Evolutionary conservation across 2,888 invertebrate genomes (phyloP).

Genomic region (Blera fallax): DNA sequence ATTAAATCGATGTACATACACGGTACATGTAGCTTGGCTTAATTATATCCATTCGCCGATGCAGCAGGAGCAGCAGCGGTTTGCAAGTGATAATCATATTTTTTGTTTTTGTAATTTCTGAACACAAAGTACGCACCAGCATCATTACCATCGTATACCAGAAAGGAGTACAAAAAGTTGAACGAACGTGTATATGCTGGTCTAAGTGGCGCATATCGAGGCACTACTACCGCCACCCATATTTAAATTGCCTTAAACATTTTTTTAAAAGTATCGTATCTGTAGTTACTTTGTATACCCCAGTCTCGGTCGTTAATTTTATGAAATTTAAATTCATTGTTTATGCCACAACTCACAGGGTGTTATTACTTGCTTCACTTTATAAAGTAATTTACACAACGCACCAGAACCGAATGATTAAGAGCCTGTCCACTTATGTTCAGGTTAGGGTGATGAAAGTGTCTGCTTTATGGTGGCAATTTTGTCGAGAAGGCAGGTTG

Average conservation of each 20-base stretch:
- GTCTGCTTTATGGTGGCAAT: conserved; percentile 40
- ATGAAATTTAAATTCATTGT: conserved; percentile 69
- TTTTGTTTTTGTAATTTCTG: conserved; percentile 41
- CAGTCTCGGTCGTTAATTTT: conserved; percentile 66
- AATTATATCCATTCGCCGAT: conserved; percentile 43
- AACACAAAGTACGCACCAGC: conserved; percentile 31
- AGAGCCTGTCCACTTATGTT: conserved; percentile 22
- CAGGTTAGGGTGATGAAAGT: conserved; percentile 42
- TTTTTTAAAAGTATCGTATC: conserved; percentile 11
- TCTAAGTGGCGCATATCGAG: conserved; percentile 7
- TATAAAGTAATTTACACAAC: conserved; percentile 70
- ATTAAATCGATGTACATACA: conserved; percentile 60
- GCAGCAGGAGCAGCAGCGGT: neutral
- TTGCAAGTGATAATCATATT: conserved; percentile 47
- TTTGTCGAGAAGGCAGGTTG: neutral
- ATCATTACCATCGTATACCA: conserved; percentile 4
- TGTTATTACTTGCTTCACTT: conserved; percentile 64
- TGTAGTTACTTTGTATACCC: conserved; percentile 6
- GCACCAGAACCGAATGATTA: conserved; percentile 25
- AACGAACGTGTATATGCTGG: conserved; percentile 56
- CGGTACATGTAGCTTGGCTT: conserved; percentile 30
- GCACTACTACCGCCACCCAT: conserved; percentile 15
- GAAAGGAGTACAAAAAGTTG: conserved; percentile 16
- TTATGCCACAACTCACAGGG: conserved; percentile 48
- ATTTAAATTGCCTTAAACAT: conserved; percentile 19